Conservation (phyloP, 2,113 vertebrate species). For the Vimba vimba region DNA sequence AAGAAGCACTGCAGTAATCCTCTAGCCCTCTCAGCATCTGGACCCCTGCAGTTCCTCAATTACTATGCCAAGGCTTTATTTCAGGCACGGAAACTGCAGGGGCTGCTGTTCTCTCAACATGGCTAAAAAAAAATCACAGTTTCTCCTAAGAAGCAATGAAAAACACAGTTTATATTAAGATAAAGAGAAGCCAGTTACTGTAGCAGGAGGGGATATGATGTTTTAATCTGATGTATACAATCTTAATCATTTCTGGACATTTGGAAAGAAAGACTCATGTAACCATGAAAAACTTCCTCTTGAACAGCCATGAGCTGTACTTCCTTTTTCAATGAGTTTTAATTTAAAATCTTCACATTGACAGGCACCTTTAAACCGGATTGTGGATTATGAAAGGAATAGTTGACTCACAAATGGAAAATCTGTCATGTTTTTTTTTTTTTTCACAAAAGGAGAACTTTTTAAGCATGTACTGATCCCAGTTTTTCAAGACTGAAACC, state of each 20-base stretch:
- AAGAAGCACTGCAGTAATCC: constrained; percentile 34
- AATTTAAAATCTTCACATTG: neutral
- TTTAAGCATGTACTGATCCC: neutral
- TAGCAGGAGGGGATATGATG: neutral
- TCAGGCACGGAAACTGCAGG: constrained; percentile 29
- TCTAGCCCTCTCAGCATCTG: constrained; percentile 25
- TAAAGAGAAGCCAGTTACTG: neutral
- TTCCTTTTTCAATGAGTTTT: neutral
- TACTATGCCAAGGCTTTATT: constrained; percentile 32
- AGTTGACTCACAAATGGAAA: neutral
- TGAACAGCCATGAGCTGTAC: neutral
- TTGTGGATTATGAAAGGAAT: neutral
- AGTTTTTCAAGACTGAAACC: neutral
- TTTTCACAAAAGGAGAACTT: neutral
- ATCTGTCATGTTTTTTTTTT: neutral
- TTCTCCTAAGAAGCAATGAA: constrained; percentile 14
- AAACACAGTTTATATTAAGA: constrained; percentile 10
- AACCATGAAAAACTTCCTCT: neutral
- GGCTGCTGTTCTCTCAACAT: constrained; percentile 16
- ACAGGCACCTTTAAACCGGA: neutral
- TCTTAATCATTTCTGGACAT: neutral
- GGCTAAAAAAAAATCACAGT: constrained; percentile 14
- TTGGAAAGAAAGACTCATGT: neutral
- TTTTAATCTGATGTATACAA: neutral
- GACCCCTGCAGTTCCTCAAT: constrained; percentile 36